Conservation (phyloP, 2,888 invertebrate species). For the Ceraclea dissimilis region DNA sequence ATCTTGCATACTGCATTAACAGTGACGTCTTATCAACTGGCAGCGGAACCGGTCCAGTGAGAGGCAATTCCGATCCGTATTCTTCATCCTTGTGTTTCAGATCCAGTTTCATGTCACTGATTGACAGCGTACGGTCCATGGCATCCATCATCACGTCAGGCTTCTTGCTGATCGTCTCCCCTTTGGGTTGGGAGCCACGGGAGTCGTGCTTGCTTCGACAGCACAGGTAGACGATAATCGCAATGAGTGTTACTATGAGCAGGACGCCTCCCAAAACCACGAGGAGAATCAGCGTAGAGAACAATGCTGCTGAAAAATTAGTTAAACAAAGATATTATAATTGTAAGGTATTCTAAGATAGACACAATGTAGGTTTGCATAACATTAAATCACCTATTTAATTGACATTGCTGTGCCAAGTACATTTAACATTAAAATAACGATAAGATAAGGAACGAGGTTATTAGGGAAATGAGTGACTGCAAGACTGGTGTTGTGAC, state of each 20-base stretch:
- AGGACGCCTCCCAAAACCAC: constrained; percentile 2
- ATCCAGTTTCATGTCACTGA: constrained; percentile 86
- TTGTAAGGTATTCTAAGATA: no score
- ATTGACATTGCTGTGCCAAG: no score
- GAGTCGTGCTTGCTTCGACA: constrained; percentile 30
- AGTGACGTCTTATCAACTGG: constrained; percentile 55
- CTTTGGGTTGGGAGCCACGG: constrained; percentile 21
- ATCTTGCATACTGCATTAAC: constrained; percentile 44
- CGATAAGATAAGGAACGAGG: no score
- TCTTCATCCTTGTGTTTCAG: constrained; percentile 62
- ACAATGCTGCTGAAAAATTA: constrained; percentile 58
- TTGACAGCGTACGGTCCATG: constrained; percentile 77
- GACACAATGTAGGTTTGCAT: no score
- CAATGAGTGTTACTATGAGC: neutral
- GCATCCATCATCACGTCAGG: constrained; percentile 46
- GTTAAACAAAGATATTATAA: neutral
- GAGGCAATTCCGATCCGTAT: constrained; percentile 59
- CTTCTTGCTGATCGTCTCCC: constrained; percentile 36
- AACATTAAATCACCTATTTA: no score
- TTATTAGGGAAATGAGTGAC: no score
- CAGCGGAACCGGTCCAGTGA: constrained; percentile 72
- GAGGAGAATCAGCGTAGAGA: constrained; percentile 59
- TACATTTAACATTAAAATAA: no score
- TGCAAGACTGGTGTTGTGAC: no score
- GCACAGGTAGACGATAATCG: neutral